A percentile compares a stretch with the other conserved stretches of the same genome.
These are phyloP conservation scores for Strigamia transsilvanica DNA, from an alignment of 2,888 invertebrate genomes.

Conservation along the genomic window DNA sequence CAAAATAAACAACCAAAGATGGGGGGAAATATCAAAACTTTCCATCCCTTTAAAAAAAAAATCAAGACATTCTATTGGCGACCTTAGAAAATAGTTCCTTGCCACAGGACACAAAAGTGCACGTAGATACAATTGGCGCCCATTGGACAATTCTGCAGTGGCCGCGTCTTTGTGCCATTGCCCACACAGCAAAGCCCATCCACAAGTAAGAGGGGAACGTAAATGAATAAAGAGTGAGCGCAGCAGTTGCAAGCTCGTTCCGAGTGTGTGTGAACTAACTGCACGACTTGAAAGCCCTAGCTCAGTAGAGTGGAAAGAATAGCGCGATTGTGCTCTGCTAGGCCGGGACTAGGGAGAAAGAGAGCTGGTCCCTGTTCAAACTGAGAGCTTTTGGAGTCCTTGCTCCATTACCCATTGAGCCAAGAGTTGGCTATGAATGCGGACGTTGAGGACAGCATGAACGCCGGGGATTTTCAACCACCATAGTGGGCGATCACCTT, in stretches of 20 bases:
- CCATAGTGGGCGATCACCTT: conserved; percentile 47
- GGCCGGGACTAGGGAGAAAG: conserved; percentile 36
- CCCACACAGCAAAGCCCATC: conserved; percentile 45
- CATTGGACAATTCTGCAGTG: conserved; percentile 32
- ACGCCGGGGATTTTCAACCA: conserved; percentile 42
- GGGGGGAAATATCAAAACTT: no score
- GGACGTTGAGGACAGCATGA: conserved; percentile 47
- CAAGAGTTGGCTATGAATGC: conserved; percentile 47
- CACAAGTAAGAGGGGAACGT: conserved; percentile 22
- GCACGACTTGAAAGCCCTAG: conserved; percentile 37
- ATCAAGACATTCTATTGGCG: background rate
- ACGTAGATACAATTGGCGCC: conserved; percentile 11
- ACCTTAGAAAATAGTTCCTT: background rate
- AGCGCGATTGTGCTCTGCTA: conserved; percentile 36
- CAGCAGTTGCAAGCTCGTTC: conserved; percentile 13
- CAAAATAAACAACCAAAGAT: no score
- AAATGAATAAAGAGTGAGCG: conserved; percentile 39
- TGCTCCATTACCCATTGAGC: conserved; percentile 49
- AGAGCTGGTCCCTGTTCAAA: conserved; percentile 49
- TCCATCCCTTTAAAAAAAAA: background rate
- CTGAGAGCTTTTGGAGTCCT: conserved; percentile 45
- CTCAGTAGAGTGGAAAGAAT: conserved; percentile 44
- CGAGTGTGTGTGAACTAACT: conserved; percentile 45
- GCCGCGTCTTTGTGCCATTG: conserved; percentile 36
- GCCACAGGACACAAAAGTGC: conserved; percentile 33